phyloP scores from a whole-genome alignment of 2,797 vertebrate genomes.

The Chrysocyon brachyurus region DNA sequence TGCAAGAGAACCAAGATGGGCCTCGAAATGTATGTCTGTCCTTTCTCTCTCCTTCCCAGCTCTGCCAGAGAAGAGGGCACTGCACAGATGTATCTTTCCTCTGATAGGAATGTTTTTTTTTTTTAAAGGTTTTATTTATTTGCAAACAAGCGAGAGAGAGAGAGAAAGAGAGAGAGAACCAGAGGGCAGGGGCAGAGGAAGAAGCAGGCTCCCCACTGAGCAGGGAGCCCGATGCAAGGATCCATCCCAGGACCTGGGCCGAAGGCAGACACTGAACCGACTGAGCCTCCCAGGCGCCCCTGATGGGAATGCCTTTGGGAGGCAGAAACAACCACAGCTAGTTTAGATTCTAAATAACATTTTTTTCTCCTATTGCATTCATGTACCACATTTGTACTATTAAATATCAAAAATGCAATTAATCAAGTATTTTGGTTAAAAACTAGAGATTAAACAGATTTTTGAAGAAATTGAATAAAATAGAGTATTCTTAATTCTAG shows the following conservation, averaged over 20 bases:
- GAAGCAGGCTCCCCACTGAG: neutral
- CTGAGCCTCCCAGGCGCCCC: neutral
- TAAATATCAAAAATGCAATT: neutral
- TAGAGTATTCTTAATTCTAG: neutral
- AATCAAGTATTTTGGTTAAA: constrained; percentile 34
- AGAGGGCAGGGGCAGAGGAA: neutral
- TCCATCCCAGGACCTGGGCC: neutral
- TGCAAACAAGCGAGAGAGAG: neutral
- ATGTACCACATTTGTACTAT: neutral
- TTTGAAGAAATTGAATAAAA: constrained; percentile 21
- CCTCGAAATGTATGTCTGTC: neutral
- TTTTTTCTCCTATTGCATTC: neutral
- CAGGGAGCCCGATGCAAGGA: neutral
- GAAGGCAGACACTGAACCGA: neutral
- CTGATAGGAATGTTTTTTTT: neutral
- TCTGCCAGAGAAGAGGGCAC: neutral
- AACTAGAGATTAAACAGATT: neutral
- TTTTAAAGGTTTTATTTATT: neutral
- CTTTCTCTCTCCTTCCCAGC: neutral
- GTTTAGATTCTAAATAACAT: neutral
- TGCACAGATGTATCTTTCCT: neutral
- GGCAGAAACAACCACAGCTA: neutral
- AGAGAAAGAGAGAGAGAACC: fast-evolving
- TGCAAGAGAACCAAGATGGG: neutral
- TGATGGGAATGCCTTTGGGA: neutral